Conservation (phyloP, 1,140 invertebrate species). For the Drosophila guanche region DNA sequence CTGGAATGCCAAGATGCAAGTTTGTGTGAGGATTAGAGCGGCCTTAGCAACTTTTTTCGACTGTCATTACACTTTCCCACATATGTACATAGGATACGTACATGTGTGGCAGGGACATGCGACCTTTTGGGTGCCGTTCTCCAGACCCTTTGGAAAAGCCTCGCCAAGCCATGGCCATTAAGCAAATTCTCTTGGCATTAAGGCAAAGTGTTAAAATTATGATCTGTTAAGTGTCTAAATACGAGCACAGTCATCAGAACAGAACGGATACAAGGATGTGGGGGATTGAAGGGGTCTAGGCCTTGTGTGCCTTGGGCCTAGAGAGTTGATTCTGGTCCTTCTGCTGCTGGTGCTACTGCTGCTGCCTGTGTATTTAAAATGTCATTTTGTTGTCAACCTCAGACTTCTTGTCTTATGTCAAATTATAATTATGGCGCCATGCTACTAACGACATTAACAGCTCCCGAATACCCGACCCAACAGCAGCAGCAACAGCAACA, state of each 20-base stretch:
- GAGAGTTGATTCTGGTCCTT: slow-evolving; percentile 39
- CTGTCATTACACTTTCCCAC: too few species aligned
- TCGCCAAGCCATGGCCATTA: slow-evolving; percentile 31
- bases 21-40: too few species aligned
- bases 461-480: slow-evolving; percentile 5
- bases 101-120: neutral
- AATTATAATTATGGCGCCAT: slow-evolving; percentile 83
- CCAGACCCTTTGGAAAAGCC: slow-evolving; percentile 8
- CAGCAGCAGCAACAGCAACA: slow-evolving; percentile 13
- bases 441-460: slow-evolving; percentile 79
- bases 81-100: neutral
- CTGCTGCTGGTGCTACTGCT: slow-evolving; percentile 17
- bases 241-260: slow-evolving; percentile 33
- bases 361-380: slow-evolving; percentile 75
- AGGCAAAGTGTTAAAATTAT: slow-evolving; percentile 78
- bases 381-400: slow-evolving; percentile 83
- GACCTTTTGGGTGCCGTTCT: neutral
- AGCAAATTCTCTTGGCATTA: slow-evolving; percentile 51
- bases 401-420: slow-evolving; percentile 83
- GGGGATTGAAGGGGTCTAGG: slow-evolving; percentile 2
- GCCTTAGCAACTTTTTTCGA: too few species aligned
- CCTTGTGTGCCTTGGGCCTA: slow-evolving; percentile 8
- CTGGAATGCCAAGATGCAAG: too few species aligned
- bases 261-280: neutral
- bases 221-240: slow-evolving; percentile 81